Base-by-base conservation (phyloP, 1,140 invertebrate genomes). In the Drosophila lacteicornis region DNA sequence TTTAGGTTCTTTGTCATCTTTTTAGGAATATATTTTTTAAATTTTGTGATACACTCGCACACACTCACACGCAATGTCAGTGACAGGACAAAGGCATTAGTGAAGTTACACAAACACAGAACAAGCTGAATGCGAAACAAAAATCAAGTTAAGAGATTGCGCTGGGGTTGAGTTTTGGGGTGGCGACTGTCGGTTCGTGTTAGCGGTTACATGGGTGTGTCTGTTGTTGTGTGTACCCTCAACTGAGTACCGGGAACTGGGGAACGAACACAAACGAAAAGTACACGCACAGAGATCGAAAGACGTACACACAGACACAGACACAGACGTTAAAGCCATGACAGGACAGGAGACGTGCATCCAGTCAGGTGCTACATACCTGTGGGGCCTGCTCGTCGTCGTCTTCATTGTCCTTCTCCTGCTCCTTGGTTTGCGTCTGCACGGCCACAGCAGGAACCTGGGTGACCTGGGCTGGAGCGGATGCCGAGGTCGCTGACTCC, bases 341-440 rank as follows among this genome's bases (percentile, higher is more conserved):
- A 73, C 70, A 74, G 42, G 69, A 73, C 70, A 74, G 42, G 38
- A 74, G 77, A 88, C 84, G 71, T 87, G 84, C 76, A 58, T 74
- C 63, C 67, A 55, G 51, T 49, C 55, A 67, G 61, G 62, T 51
- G 42, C 17, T 80, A 92, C 91, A 90, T 92, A 92, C 91, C 91
- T 91, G 91, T 65, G 76, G 91, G 71, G 75, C 73, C 51, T 91
- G 82, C 53, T 79, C 70, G 17, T 30, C 49, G 27, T 71, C 68
- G 13, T 76, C 76, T 38, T 60, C 61, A n/a, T 46, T 30, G 19
- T 51, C 61, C 5, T 78, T 43, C 42, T 61, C 61, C 7, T 78
- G 38, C 42, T 61, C 65, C 19, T 38, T 40, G 11, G 59, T 57
- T 67, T 81, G 78, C 50, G 79, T 71, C 79, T 80, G 79, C 55